Conservation (phyloP, 2,797 vertebrate genomes). For the Neosilurus hyrtlii region DNA sequence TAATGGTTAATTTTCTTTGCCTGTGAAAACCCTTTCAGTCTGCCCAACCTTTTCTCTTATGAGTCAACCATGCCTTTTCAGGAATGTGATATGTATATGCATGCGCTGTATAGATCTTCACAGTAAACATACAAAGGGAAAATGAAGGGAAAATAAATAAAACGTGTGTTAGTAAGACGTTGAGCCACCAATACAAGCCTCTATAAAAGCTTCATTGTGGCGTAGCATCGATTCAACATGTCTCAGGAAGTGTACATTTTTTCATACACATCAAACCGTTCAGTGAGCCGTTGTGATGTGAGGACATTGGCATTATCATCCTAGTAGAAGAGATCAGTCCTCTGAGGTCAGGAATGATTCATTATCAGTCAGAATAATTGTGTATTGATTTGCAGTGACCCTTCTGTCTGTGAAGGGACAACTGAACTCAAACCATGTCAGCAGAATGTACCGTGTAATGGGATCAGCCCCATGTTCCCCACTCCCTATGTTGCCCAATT, state of each 20-base stretch:
- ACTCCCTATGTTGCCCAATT: too few relatives aligned
- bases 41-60: neutral
- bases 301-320: neutral
- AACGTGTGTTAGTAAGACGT: neutral
- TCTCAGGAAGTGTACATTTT: neutral
- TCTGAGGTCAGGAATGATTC: neutral
- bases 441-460: neutral
- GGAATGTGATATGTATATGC: neutral
- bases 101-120: neutral
- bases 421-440: neutral
- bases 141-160: neutral
- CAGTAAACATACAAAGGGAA: neutral
- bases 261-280: neutral
- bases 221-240: neutral
- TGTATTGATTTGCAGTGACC: slow-evolving; percentile 6
- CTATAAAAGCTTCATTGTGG: neutral
- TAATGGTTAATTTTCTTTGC: neutral
- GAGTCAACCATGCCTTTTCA: neutral
- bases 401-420: neutral
- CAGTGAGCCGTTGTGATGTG: neutral
- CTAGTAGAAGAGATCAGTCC: neutral
- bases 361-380: neutral
- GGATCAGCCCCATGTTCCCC: too few relatives aligned
- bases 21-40: neutral
- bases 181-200: too few relatives aligned